These are phyloP conservation scores for Drepanosiphum platanoidis DNA, from an alignment of 2,888 invertebrate genomes.

Conservation along the genomic window DNA sequence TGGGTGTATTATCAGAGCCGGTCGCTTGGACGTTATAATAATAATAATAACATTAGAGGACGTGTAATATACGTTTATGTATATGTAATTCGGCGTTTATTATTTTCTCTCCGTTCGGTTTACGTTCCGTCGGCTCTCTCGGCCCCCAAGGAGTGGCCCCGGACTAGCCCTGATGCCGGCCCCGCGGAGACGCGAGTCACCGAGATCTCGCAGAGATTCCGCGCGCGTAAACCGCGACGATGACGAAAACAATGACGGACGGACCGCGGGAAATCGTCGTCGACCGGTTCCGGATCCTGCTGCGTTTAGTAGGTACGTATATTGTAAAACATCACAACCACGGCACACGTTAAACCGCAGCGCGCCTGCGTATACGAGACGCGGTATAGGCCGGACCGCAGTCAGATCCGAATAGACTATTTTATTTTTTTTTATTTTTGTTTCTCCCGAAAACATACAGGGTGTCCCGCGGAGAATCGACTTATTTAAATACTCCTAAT, in stretches of 20 bases:
- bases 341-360: not conserved
- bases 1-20: not conserved
- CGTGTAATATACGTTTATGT: no score
- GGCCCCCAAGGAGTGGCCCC: slow-evolving; percentile 7
- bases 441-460: no score
- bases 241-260: slow-evolving; percentile 33
- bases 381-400: no score
- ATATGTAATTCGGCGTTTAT: not conserved
- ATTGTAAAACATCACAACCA: not conserved
- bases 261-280: not conserved
- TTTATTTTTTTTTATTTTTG: no score
- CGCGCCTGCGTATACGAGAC: not conserved
- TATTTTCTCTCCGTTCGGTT: not conserved
- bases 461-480: no score
- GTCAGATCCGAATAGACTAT: not conserved
- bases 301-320: slow-evolving; percentile 39
- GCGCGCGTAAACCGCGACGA: slow-evolving; percentile 10
- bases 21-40: slow-evolving; percentile 7
- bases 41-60: no score
- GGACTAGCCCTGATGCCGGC: slow-evolving; percentile 28
- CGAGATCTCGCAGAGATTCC: slow-evolving; percentile 38
- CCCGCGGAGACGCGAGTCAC: slow-evolving; percentile 30
- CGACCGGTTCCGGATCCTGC: slow-evolving; percentile 36
- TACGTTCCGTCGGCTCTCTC: no score
- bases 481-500: no score